Percentiles rank a stretch among this genome's conserved stretches.
These are phyloP conservation scores for Aegotheles bennettii DNA, from an alignment of 2,113 vertebrate genomes.

Conservation along the genomic window DNA sequence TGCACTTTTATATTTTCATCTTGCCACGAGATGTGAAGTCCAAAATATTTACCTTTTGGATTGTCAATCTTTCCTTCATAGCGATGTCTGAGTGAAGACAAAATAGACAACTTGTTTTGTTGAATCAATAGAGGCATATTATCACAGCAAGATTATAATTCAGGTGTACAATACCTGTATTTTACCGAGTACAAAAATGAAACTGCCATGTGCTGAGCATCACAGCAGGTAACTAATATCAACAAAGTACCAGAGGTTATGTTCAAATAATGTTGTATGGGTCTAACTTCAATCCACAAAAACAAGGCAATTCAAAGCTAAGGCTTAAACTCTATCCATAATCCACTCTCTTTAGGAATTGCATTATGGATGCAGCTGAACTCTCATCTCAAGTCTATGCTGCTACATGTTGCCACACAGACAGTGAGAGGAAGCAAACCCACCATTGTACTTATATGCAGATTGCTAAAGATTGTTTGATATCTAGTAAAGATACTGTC, in stretches of 20 bases:
- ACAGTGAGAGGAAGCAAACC: neutral
- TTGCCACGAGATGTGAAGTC: constrained; percentile 66
- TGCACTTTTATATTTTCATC: constrained; percentile 57
- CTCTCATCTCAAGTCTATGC: neutral
- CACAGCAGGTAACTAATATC: constrained; percentile 73
- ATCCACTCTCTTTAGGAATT: neutral
- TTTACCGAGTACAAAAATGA: constrained; percentile 54
- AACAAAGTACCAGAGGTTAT: constrained; percentile 57
- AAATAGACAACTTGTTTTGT: constrained; percentile 74
- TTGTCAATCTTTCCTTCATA: constrained; percentile 66
- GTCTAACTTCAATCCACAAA: constrained; percentile 45
- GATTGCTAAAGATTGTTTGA: neutral
- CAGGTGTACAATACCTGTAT: constrained; percentile 77
- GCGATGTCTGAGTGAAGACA: constrained; percentile 62
- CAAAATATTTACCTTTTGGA: constrained; percentile 74
- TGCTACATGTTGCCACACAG: neutral
- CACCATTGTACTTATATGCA: neutral
- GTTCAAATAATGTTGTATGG: constrained; percentile 46
- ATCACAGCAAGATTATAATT: constrained; percentile 81
- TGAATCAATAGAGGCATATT: constrained; percentile 75
- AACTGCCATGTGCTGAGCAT: constrained; percentile 59
- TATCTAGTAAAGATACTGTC: neutral
- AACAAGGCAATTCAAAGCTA: constrained; percentile 50
- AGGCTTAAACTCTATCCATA: neutral
- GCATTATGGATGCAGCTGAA: constrained; percentile 14